Percentiles rank a stretch among this genome's conserved stretches.
phyloP scores from a whole-genome alignment of 2,113 vertebrate genomes.

The Chamaetylas fuelleborni region DNA sequence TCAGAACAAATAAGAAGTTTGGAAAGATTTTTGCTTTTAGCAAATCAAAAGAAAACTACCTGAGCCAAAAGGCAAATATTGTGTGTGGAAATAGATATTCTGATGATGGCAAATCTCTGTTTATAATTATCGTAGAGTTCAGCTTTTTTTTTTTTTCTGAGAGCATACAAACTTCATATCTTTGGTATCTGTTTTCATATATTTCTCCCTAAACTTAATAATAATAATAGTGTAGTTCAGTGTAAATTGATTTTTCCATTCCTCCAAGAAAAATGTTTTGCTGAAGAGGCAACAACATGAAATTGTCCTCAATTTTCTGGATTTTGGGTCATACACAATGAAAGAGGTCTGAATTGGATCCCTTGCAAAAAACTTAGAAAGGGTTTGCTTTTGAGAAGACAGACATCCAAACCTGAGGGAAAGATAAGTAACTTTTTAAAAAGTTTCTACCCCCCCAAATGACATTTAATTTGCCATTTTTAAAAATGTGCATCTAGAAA shows the following conservation, averaged over 20 bases:
- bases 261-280: neutral
- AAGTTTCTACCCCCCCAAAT: neutral
- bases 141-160: neutral
- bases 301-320: neutral
- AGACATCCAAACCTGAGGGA: neutral
- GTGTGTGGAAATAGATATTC: neutral
- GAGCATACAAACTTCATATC: neutral
- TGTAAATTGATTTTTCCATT: neutral
- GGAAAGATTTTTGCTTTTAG: neutral
- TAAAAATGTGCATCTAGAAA: neutral
- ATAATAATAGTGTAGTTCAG: neutral
- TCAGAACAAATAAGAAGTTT: slow-evolving; percentile 22
- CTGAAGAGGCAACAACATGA: neutral
- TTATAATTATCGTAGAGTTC: neutral
- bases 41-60: neutral
- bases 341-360: neutral
- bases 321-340: neutral
- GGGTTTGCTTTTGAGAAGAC: neutral
- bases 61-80: neutral
- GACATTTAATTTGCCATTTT: neutral
- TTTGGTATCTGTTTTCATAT: neutral
- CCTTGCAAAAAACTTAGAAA: neutral
- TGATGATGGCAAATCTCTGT: neutral
- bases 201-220: neutral
- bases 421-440: neutral